Percentiles rank a stretch among this genome's conserved stretches.
These are phyloP conservation scores for Sinosuthora webbiana DNA, from an alignment of 2,113 vertebrate species.

Conservation along the genomic window DNA sequence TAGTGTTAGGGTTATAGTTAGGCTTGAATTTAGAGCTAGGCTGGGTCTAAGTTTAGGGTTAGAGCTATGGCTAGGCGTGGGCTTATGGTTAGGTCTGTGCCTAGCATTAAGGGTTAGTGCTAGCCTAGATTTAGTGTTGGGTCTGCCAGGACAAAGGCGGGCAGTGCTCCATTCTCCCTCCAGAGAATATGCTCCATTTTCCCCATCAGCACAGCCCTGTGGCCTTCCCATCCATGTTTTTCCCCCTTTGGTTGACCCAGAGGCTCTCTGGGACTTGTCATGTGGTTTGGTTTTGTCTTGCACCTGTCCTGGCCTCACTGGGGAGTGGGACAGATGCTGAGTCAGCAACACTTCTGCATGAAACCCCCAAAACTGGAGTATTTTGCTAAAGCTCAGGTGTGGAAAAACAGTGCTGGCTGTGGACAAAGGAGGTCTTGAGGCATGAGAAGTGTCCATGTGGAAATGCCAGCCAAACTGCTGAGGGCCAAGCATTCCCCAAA, in stretches of 20 bases:
- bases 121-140: no score
- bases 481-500: not conserved
- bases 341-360: not conserved
- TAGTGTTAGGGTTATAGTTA: not conserved
- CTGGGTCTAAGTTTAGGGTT: not conserved
- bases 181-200: not conserved
- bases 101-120: accelerated
- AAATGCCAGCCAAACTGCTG: not conserved
- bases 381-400: not conserved
- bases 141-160: not conserved
- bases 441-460: not conserved
- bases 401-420: accelerated
- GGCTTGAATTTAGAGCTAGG: not conserved
- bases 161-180: not conserved
- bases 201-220: not conserved
- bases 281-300: not conserved
- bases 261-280: not conserved
- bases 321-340: not conserved
- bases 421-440: not conserved
- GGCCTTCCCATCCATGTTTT: not conserved
- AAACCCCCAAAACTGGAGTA: not conserved
- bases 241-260: accelerated
- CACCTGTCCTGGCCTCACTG: no score
- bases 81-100: not conserved
- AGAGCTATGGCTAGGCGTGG: not conserved